Evolutionary conservation across 2,888 invertebrate genomes (phyloP).

Genomic region (Oscheius sp.): DNA sequence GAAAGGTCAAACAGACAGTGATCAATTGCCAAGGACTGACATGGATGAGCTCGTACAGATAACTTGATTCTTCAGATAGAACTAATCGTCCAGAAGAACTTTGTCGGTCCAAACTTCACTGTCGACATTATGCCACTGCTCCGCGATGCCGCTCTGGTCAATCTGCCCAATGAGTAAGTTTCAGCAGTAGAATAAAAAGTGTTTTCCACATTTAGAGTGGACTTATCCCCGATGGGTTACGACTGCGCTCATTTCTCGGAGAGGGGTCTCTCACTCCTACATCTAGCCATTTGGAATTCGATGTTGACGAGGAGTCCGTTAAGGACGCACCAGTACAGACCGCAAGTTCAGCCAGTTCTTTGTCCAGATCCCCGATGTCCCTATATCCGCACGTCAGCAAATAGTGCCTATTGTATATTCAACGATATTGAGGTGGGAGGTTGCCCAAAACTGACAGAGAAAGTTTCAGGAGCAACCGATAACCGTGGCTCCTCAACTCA

Average conservation of each 20-base stretch:
- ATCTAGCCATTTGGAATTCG: conserved; percentile 54
- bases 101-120: conserved; percentile 49
- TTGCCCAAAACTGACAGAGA: background rate
- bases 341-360: conserved; percentile 39
- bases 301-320: conserved; percentile 51
- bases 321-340: conserved; percentile 44
- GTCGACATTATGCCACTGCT: conserved; percentile 60
- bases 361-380: conserved; percentile 62
- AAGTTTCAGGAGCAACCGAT: conserved; percentile 28
- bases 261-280: conserved; percentile 57
- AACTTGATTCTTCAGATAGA: conserved; percentile 44
- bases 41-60: too few relatives aligned
- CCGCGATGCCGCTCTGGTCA: conserved; percentile 52
- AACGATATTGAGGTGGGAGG: conserved; percentile 41
- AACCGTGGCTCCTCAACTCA: conserved; percentile 42
- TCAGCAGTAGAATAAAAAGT: background rate
- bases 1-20: too few relatives aligned
- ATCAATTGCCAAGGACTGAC: too few relatives aligned
- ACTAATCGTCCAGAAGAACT: conserved; percentile 58
- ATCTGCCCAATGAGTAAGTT: conserved; percentile 54
- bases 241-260: conserved; percentile 64
- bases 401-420: conserved; percentile 60
- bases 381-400: conserved; percentile 55
- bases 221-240: conserved; percentile 57
- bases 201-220: conserved; percentile 43